Evolutionary conservation across 2,888 invertebrate genomes (phyloP).

Genomic region (Clusia tigrina): DNA sequence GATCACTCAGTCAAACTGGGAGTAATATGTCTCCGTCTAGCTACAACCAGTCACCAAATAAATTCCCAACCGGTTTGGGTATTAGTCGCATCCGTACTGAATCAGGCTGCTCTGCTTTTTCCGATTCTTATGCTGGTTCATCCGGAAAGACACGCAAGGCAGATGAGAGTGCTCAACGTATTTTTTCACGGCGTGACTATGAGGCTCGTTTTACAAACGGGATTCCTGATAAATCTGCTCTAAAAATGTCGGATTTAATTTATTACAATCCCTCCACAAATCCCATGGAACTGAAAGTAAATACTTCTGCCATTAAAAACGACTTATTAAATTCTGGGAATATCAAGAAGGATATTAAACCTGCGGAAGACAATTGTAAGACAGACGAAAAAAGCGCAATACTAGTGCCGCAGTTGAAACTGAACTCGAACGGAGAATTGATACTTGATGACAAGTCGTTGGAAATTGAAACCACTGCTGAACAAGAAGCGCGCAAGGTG

Average conservation of each 20-base stretch:
- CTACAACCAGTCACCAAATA: conserved; percentile 45
- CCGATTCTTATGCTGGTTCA: conserved; percentile 46
- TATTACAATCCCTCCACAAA: conserved; percentile 86
- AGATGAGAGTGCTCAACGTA: conserved; percentile 66
- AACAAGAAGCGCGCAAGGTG: conserved; percentile 70
- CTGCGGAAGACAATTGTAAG: conserved; percentile 31
- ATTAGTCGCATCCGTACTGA: conserved; percentile 61
- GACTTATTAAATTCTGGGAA: conserved; percentile 52
- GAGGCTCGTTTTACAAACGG: conserved; percentile 55
- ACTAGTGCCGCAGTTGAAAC: conserved; percentile 84
- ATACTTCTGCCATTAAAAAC: conserved; percentile 41
- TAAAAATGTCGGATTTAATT: conserved; percentile 92
- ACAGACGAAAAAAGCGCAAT: conserved; percentile 61
- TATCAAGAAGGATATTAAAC: conserved; percentile 36
- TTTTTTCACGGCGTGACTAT: conserved; percentile 48
- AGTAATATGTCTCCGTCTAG: conserved; percentile 27
- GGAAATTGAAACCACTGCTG: conserved; percentile 73
- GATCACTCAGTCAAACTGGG: conserved; percentile 36
- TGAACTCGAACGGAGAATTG: conserved; percentile 85
- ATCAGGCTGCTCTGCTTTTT: conserved; percentile 61
- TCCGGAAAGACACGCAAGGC: conserved; percentile 57
- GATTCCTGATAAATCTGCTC: conserved; percentile 70
- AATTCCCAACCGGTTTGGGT: conserved; percentile 49
- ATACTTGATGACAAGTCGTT: conserved; percentile 86
- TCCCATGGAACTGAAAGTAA: conserved; percentile 70